phyloP scores from a whole-genome alignment of 2,797 vertebrate species.

The Poeciliopsis gracilis region DNA sequence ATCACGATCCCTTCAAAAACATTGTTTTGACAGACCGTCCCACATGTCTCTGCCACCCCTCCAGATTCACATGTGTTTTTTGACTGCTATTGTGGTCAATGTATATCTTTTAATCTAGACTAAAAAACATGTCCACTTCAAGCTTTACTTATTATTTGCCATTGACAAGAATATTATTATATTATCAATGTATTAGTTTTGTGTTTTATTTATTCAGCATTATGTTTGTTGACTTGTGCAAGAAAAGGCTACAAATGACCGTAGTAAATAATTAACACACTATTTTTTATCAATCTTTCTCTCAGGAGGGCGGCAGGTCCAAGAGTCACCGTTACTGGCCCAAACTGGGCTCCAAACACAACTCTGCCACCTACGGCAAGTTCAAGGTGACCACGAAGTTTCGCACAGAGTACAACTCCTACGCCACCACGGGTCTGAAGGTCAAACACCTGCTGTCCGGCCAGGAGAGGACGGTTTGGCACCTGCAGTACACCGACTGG shows the following conservation, averaged over 20 bases:
- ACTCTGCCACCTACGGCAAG: conserved; percentile 95
- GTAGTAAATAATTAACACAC: too few relatives aligned
- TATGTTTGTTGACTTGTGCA: too few relatives aligned
- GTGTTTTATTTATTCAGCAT: too few relatives aligned
- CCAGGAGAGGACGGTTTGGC: conserved; percentile 97
- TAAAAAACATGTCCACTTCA: neutral
- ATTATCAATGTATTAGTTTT: too few relatives aligned
- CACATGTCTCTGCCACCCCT: neutral
- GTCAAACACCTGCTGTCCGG: conserved; percentile 95
- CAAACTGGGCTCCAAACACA: conserved; percentile 97
- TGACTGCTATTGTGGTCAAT: neutral
- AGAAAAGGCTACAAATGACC: too few relatives aligned
- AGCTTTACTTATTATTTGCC: too few relatives aligned
- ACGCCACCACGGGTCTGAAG: conserved; percentile 96
- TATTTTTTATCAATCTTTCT: neutral
- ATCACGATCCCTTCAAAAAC: too few relatives aligned
- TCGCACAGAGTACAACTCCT: conserved; percentile 96
- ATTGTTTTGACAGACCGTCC: neutral
- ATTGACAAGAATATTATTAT: too few relatives aligned
- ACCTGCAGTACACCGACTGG: conserved; percentile 98
- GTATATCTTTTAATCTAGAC: neutral
- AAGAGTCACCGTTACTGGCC: conserved; percentile 99
- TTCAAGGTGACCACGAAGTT: conserved; percentile 99
- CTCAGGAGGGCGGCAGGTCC: conserved; percentile 91
- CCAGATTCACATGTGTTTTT: neutral